Base-by-base conservation (phyloP, 2,797 vertebrate genomes). In the Sebastes nivosus region DNA sequence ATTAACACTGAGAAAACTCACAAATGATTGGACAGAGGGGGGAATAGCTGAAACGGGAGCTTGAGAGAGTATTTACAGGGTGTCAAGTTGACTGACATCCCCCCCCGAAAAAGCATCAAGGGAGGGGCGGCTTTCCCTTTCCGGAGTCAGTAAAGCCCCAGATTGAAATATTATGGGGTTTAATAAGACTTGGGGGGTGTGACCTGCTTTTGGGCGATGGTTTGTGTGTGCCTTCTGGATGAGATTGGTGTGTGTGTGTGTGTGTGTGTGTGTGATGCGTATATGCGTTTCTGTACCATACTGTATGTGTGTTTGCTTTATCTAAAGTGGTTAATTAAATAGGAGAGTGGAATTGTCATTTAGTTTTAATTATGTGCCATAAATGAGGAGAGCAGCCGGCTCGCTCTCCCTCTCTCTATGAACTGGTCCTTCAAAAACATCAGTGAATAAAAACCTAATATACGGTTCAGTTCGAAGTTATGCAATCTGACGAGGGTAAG, bases 251-350 rank as follows among this genome's bases (percentile, higher is more conserved):
- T 46, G 79, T 70, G 24, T 38, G 79, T 69, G 24, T 69, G 52
- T 46, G 79, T 70, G 77, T 52, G 36, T 38, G 38, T 50, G 79
- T 70, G 77, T 52, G 65, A 72, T 84, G 89, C 79, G 83, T 71
- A 60, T 70, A 72, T 61, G 81, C 6, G 13, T 80, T 78, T 74
- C 75, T 90, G 79, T 83, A 81, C 79, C 59, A 77, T 88, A 81
- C 87, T 75, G 84, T 88, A 80, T 88, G 90, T 87, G 89, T 92
- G 89, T 92, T 91, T 90, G 92, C 86, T 91, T 93, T 92, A 92
- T 94, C 92, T 94, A 91, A 94, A 94, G 94, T 94, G 92, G 91
- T 90, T 95, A 94, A 95, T 94, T 96, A 95, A 94, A 93, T 92
- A 92, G 85, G 88, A 87, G 91, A 93, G 93, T 93, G 90, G 92